phyloP scores from a whole-genome alignment of 2,888 invertebrate genomes.

The Lottia gigantea region DNA sequence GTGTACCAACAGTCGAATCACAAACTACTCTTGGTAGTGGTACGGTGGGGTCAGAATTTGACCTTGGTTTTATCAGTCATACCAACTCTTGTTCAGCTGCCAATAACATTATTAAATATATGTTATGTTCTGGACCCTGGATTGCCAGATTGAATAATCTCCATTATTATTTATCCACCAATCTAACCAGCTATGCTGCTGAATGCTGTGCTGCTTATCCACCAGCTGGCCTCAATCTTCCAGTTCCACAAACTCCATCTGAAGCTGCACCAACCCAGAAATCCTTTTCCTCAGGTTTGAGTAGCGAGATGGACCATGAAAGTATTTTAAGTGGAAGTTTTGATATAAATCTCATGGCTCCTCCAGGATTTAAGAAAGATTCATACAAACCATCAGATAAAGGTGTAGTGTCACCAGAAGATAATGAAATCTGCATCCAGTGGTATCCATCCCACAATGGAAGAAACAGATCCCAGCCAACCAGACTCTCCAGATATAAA shows the following conservation, averaged over 20 bases:
- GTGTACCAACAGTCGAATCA: slow-evolving; percentile 30
- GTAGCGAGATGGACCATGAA: slow-evolving; percentile 36
- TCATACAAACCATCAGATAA: slow-evolving; percentile 43
- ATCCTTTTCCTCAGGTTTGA: slow-evolving; percentile 42
- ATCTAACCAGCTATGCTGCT: slow-evolving; percentile 51
- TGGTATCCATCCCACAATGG: slow-evolving; percentile 61
- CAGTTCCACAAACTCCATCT: slow-evolving; percentile 27
- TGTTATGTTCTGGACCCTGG: slow-evolving; percentile 48
- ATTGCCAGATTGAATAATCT: slow-evolving; percentile 48
- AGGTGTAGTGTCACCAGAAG: slow-evolving; percentile 40
- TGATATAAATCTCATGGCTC: slow-evolving; percentile 24
- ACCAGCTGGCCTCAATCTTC: slow-evolving; percentile 49
- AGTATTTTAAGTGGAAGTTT: slow-evolving; percentile 7
- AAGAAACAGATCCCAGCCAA: slow-evolving; percentile 42
- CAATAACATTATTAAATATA: slow-evolving; percentile 56
- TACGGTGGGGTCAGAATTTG: slow-evolving; percentile 54
- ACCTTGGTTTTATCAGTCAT: slow-evolving; percentile 60
- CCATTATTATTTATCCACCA: slow-evolving; percentile 54
- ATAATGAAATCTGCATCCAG: slow-evolving; percentile 58
- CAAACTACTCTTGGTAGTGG: slow-evolving; percentile 35
- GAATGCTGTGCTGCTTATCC: slow-evolving; percentile 61
- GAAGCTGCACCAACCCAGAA: slow-evolving; percentile 41
- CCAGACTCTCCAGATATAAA: slow-evolving; percentile 45
- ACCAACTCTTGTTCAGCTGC: slow-evolving; percentile 51
- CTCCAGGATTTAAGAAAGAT: slow-evolving; percentile 43